Percentiles rank a stretch among this genome's conserved stretches.
These are phyloP conservation scores for Pachliopta kotzebuea DNA, from an alignment of 2,888 invertebrate genomes.

Conservation along the genomic window DNA sequence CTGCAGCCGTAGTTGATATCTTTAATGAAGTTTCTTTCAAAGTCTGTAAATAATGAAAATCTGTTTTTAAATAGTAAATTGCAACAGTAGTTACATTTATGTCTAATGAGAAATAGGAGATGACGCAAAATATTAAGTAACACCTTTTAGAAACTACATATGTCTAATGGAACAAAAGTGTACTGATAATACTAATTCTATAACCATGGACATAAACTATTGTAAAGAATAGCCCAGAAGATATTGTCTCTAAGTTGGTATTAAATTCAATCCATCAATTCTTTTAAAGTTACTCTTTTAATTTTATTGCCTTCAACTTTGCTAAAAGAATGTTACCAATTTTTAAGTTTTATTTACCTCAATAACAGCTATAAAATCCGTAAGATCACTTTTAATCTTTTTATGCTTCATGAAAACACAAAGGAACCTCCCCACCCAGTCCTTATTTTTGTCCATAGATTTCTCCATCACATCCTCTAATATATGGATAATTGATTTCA, in stretches of 20 bases:
- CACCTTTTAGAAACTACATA: too few species aligned
- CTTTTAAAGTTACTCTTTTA: too few species aligned
- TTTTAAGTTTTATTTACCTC: constrained; percentile 51
- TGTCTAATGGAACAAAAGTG: too few species aligned
- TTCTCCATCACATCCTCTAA: constrained; percentile 69
- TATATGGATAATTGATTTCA: constrained; percentile 66
- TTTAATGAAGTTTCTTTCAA: constrained; percentile 49
- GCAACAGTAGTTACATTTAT: background rate
- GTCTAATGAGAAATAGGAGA: too few species aligned
- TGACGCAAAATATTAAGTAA: too few species aligned
- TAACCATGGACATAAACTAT: too few species aligned
- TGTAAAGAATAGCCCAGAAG: too few species aligned
- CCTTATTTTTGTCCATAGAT: constrained; percentile 65
- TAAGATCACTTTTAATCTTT: constrained; percentile 59
- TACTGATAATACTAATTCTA: too few species aligned
- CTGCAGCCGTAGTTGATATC: constrained; percentile 70
- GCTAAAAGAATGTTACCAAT: background rate
- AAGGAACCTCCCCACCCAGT: constrained; percentile 81
- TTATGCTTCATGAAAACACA: constrained; percentile 68
- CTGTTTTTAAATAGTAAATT: background rate
- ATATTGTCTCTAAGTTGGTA: too few species aligned
- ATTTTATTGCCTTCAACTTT: too few species aligned
- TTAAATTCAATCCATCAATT: too few species aligned
- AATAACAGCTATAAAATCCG: constrained; percentile 61
- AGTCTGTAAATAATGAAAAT: constrained; percentile 36